Evolutionary conservation across 2,113 vertebrate species (phyloP), one percentile per base, ranked within the genome.

Genomic region (Anoura caudifer): DNA sequence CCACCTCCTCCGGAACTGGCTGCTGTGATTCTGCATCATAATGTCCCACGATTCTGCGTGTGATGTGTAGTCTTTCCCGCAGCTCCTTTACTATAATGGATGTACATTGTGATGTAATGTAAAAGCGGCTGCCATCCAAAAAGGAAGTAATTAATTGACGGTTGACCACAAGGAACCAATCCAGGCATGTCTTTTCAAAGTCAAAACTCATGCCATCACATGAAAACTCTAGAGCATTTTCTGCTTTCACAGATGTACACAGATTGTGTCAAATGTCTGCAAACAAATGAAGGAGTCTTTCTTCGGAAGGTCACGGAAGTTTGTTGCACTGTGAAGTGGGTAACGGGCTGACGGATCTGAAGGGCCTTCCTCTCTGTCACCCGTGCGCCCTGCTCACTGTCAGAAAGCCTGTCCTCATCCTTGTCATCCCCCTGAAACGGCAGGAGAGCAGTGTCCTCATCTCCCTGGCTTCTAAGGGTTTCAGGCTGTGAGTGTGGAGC

Each of bases 171-270:
- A 89, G 45, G 50, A 86, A 87, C 38, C 63, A n/a, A 79, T 38
- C 41, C 22, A 76, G 43, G 22, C 11, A 12, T 9, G 14, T 67
- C 17, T 91, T 83, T 63, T 92, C 52, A 59, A 79, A 65, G 61
- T 65, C 52, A 75, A 87, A 83, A 75, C 6, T 86, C 52, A 65
- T 5, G 13, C 20, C 73, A 11, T 52, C 52, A 56, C 70, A 45
- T 11, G 59, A 94, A 65, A 15, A 36, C 15, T 95, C 52, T 45
- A 87, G 76, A 84, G 17, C 7, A 77, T n/a, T 17, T 72, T 86
- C 61, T 63, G 33, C 36, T 67, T 41, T 26, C 22, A 41, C 24
- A 6, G 26, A 6, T 15, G 5, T 47, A 17, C 26, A 47, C 0
- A 67, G 52, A 45, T 14, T 69, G 10, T 36, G 33, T 13, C 56